phyloP scores from a whole-genome alignment of 2,797 vertebrate species.

The Falco concolor region DNA sequence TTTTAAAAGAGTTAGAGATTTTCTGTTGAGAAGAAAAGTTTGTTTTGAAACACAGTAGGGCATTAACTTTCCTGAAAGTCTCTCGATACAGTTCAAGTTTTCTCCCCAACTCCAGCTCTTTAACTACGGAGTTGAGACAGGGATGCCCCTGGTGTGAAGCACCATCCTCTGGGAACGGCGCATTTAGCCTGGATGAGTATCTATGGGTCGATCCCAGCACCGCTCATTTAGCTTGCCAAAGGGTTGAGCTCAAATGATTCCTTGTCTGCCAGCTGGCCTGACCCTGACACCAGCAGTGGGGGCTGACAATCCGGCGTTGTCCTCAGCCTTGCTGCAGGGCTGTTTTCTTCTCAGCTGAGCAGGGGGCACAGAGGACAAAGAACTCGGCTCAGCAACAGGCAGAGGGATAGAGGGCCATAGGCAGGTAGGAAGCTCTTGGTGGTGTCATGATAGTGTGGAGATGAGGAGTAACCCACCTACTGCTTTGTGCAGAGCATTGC shows the following conservation, averaged over 20 bases:
- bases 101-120: neutral
- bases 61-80: neutral
- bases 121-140: neutral
- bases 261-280: neutral
- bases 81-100: neutral
- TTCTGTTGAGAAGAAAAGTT: neutral
- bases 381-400: neutral
- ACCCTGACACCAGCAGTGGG: neutral
- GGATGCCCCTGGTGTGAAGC: neutral
- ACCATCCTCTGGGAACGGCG: neutral
- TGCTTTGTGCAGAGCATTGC: neutral
- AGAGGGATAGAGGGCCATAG: neutral
- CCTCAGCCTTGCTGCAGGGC: neutral
- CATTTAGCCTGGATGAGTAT: neutral
- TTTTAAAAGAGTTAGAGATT: conserved; percentile 44
- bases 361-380: neutral
- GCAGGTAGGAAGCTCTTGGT: neutral
- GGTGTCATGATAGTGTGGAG: neutral
- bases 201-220: neutral
- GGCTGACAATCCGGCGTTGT: neutral
- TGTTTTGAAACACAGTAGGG: neutral
- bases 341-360: neutral
- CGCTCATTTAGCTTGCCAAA: neutral
- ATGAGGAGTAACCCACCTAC: neutral
- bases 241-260: neutral